Evolutionary conservation across 2,113 vertebrate species (phyloP).

Genomic region (Nematolebias whitei): DNA sequence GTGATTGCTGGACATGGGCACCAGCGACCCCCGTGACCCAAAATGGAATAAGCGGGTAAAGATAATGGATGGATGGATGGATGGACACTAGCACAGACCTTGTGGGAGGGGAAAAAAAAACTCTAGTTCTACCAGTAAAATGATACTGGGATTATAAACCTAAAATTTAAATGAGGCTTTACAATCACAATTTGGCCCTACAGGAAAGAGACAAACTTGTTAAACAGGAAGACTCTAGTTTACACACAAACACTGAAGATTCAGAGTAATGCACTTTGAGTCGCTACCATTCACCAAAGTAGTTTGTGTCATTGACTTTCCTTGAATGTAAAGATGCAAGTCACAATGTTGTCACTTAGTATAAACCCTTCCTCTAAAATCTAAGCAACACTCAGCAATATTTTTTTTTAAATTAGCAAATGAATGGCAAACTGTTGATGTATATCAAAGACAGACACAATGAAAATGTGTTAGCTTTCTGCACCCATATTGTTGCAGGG

Average conservation of each 20-base stretch:
- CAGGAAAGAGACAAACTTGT: too few relatives aligned
- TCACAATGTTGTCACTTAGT: conserved; percentile 3
- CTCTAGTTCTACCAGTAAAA: not conserved
- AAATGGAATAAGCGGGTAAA: too few relatives aligned
- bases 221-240: not conserved
- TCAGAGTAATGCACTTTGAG: conserved; percentile 16
- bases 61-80: too few relatives aligned
- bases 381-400: conserved; percentile 12
- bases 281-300: conserved; percentile 18
- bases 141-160: not conserved
- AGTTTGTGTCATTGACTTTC: conserved; percentile 23
- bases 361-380: not conserved
- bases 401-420: conserved; percentile 12
- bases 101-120: not conserved
- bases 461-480: conserved; percentile 4
- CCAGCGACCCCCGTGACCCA: too few relatives aligned
- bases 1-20: too few relatives aligned
- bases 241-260: not conserved
- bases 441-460: not conserved
- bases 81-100: not conserved
- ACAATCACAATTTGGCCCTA: not conserved
- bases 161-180: not conserved
- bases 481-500: conserved; percentile 4
- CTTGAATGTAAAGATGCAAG: conserved; percentile 35
- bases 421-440: conserved; percentile 29